These are phyloP conservation scores for Creontiades dilutus DNA, from an alignment of 2,888 invertebrate genomes.

Conservation along the genomic window DNA sequence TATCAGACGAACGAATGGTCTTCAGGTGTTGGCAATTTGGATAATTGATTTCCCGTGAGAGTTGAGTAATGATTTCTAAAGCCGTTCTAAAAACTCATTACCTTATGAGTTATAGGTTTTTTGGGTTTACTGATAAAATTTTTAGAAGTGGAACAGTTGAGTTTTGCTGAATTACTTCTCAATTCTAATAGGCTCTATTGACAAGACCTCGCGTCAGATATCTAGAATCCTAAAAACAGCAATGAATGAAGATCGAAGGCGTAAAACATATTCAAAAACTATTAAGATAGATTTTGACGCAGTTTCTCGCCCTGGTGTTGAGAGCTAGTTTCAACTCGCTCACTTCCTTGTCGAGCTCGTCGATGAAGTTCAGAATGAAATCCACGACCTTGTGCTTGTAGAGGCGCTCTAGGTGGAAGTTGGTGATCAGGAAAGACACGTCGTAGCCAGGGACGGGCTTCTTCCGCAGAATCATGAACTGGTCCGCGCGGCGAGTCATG, in stretches of 20 bases:
- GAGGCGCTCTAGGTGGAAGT: background rate
- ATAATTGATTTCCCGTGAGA: too few species aligned
- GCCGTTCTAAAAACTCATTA: too few species aligned
- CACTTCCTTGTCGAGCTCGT: constrained; percentile 14
- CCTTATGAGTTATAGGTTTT: too few species aligned
- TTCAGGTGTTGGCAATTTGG: too few species aligned
- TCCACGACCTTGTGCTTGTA: constrained; percentile 8
- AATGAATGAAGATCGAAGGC: background rate
- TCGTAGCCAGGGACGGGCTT: background rate
- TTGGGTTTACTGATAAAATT: too few species aligned
- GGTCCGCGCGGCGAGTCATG: background rate
- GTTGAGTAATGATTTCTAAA: too few species aligned
- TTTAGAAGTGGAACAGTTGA: too few species aligned
- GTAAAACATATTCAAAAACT: background rate
- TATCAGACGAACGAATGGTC: too few species aligned
- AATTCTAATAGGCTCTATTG: too few species aligned
- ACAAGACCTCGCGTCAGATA: too few species aligned
- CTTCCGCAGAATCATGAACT: background rate
- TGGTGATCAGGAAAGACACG: background rate
- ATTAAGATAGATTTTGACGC: constrained; percentile 5
- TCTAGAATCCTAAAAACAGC: too few species aligned
- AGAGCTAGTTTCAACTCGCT: constrained; percentile 5
- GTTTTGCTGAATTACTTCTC: too few species aligned
- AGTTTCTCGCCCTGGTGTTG: constrained; percentile 10
- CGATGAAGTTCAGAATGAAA: constrained; percentile 13